Percentiles rank a stretch among this genome's conserved stretches.
Evolutionary conservation across 2,888 invertebrate genomes (phyloP).

Genomic region (Caenorhabditis macrosperma): DNA sequence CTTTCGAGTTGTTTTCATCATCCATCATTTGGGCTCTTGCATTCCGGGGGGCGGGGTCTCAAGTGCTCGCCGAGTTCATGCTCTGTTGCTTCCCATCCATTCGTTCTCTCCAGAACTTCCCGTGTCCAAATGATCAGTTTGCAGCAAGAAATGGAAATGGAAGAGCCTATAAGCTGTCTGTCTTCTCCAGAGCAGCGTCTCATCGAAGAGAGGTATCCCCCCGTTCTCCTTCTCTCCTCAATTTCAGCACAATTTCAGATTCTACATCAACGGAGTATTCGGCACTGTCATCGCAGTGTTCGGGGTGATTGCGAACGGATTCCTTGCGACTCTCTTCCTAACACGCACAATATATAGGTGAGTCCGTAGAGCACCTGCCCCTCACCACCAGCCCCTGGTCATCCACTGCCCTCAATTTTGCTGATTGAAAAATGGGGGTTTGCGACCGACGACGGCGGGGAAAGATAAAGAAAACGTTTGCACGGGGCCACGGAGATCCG

Average conservation of each 20-base stretch:
- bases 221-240: neutral
- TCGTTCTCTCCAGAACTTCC: neutral
- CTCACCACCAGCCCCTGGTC: conserved; percentile 5
- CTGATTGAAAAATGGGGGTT: conserved; percentile 13
- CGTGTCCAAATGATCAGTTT: conserved; percentile 8
- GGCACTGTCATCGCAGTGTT: conserved; percentile 75
- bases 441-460: neutral
- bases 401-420: conserved; percentile 18
- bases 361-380: conserved; percentile 28
- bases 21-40: conserved; percentile 14
- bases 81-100: conserved; percentile 40
- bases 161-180: conserved; percentile 51
- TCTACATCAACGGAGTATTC: conserved; percentile 72
- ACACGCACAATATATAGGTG: conserved; percentile 72
- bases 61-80: conserved; percentile 50
- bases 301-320: conserved; percentile 75
- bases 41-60: conserved; percentile 30
- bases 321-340: conserved; percentile 75
- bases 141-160: conserved; percentile 43
- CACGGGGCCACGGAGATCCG: conserved; percentile 10
- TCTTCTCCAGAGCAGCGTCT: conserved; percentile 55
- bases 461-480: conserved; percentile 16
- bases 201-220: conserved; percentile 37
- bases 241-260: conserved; percentile 50
- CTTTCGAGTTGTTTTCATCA: conserved; percentile 43